A percentile compares a stretch with the other conserved stretches of the same genome.
These are phyloP conservation scores for Catocala nupta DNA, from an alignment of 2,888 invertebrate species.

Conservation along the genomic window DNA sequence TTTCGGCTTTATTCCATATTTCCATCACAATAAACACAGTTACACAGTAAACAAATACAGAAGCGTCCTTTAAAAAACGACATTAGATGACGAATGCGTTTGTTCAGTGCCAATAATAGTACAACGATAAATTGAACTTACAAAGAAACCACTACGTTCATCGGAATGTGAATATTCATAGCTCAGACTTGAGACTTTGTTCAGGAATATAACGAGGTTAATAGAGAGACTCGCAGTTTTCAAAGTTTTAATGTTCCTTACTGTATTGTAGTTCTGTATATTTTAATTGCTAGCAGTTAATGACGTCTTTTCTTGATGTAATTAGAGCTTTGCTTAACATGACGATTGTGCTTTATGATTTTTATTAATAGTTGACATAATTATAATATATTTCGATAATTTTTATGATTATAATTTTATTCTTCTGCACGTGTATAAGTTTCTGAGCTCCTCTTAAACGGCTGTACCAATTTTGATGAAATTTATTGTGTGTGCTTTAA, in stretches of 20 bases:
- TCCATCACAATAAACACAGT: too few relatives aligned
- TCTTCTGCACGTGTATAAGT: too few relatives aligned
- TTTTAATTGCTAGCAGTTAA: constrained; percentile 38
- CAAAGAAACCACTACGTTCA: constrained; percentile 37
- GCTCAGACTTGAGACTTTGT: constrained; percentile 45
- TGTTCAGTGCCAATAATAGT: constrained; percentile 26
- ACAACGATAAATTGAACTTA: constrained; percentile 26
- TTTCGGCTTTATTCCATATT: too few relatives aligned
- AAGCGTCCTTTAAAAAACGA: too few relatives aligned
- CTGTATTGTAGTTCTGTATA: constrained; percentile 38
- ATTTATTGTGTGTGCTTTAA: too few relatives aligned
- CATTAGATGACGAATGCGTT: neutral
- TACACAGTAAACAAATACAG: too few relatives aligned
- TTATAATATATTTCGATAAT: too few relatives aligned
- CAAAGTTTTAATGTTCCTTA: constrained; percentile 27
- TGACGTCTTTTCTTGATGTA: constrained; percentile 31
- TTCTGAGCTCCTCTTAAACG: too few relatives aligned
- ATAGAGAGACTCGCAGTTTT: constrained; percentile 36
- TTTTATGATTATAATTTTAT: too few relatives aligned
- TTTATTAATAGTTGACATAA: neutral
- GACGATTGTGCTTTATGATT: constrained; percentile 18
- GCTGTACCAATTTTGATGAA: too few relatives aligned
- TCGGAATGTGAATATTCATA: constrained; percentile 53
- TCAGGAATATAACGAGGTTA: constrained; percentile 53
- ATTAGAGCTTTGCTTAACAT: constrained; percentile 33